These are phyloP conservation scores for Tipula helvola DNA, from an alignment of 2,888 invertebrate genomes.

Conservation along the genomic window DNA sequence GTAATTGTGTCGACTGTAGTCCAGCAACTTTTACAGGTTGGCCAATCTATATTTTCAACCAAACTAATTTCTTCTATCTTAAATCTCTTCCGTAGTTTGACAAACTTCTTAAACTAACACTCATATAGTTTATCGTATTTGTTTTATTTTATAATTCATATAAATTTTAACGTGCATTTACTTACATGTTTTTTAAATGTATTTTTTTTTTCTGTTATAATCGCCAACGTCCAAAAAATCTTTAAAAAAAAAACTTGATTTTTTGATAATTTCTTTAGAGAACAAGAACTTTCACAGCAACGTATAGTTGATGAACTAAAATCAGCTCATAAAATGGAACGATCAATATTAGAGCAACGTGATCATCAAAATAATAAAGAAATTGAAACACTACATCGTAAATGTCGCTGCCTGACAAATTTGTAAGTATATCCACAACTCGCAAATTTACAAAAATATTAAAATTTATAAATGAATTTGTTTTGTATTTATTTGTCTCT, in stretches of 20 bases:
- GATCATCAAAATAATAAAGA: conserved; percentile 41
- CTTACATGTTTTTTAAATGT: conserved; percentile 10
- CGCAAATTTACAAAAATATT: too few species aligned
- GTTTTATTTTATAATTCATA: background rate
- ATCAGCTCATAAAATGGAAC: conserved; percentile 33
- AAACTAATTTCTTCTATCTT: background rate
- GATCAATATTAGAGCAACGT: conserved; percentile 32
- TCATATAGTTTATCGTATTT: background rate
- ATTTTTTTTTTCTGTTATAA: conserved; percentile 20
- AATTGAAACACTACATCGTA: conserved; percentile 43
- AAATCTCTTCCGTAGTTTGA: background rate
- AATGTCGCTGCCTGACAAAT: conserved; percentile 44
- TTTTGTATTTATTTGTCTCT: background rate
- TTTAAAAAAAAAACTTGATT: background rate
- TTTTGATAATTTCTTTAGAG: conserved; percentile 26
- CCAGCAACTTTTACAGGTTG: background rate
- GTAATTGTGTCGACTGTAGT: background rate
- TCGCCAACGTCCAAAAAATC: conserved; percentile 12
- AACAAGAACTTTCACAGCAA: conserved; percentile 36
- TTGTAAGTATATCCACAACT: conserved; percentile 34
- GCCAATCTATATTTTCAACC: background rate
- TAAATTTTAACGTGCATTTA: background rate
- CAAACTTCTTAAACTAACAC: background rate
- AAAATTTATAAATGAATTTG: too few species aligned
- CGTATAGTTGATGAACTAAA: conserved; percentile 33